These are phyloP conservation scores for Dromas ardeola DNA, from an alignment of 2,113 vertebrate species.

Conservation along the genomic window DNA sequence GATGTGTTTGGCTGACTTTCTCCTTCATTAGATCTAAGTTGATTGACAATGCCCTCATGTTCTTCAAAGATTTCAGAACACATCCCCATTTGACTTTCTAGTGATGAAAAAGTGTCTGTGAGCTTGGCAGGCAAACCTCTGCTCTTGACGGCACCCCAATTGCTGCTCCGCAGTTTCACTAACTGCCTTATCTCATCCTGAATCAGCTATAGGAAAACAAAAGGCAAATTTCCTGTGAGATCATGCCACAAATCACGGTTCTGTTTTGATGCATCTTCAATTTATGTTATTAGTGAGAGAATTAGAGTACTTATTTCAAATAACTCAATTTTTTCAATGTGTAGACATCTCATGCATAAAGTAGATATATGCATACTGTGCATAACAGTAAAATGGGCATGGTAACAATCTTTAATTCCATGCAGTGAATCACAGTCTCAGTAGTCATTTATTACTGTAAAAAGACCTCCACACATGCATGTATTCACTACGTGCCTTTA, in stretches of 20 bases:
- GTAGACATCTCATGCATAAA: slow-evolving; percentile 49
- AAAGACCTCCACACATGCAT: background rate
- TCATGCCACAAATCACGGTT: background rate
- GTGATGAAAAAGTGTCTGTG: background rate
- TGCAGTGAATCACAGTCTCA: slow-evolving; percentile 1
- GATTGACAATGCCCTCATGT: slow-evolving; percentile 64
- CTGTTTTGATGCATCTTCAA: background rate
- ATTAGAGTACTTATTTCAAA: background rate
- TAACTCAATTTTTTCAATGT: background rate
- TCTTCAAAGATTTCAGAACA: slow-evolving; percentile 54
- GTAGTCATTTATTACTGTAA: background rate
- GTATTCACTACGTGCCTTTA: background rate
- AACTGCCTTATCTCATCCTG: slow-evolving; percentile 93
- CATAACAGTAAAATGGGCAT: background rate
- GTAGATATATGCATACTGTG: background rate
- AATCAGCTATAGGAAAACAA: slow-evolving; percentile 80
- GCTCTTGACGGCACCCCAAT: background rate
- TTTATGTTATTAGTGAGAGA: background rate
- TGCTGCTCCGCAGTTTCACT: slow-evolving; percentile 81
- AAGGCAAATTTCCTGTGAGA: background rate
- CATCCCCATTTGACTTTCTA: slow-evolving; percentile 70
- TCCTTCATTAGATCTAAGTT: slow-evolving; percentile 38
- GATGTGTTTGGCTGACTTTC: slow-evolving; percentile 31
- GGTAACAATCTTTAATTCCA: slow-evolving; percentile 1
- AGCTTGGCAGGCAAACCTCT: slow-evolving; percentile 18